phyloP scores from a whole-genome alignment of 1,140 invertebrate genomes.

The Sminthurides bifidus region DNA sequence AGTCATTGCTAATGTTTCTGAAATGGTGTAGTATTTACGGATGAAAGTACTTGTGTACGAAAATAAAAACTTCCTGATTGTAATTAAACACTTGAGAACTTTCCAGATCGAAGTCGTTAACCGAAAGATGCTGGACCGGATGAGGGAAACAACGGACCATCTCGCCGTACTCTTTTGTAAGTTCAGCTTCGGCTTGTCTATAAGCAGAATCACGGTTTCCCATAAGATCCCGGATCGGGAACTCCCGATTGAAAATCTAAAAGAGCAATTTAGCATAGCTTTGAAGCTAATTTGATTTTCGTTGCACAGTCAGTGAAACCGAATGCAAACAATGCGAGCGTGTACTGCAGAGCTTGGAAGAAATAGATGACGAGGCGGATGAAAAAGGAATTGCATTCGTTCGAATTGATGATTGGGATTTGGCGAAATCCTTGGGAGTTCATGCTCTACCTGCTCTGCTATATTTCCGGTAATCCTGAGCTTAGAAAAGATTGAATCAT shows the following conservation, averaged over 20 bases:
- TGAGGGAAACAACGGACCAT: slow-evolving; percentile 77
- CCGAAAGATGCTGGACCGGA: slow-evolving; percentile 83
- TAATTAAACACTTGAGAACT: neutral
- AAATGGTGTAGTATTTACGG: neutral
- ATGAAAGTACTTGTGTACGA: neutral
- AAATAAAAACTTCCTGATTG: neutral
- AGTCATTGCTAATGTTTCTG: neutral
- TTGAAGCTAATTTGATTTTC: no score
- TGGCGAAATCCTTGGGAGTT: slow-evolving; percentile 75
- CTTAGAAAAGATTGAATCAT: neutral
- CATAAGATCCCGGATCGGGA: neutral
- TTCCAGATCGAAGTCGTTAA: slow-evolving; percentile 77
- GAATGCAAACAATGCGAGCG: slow-evolving; percentile 86
- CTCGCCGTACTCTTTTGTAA: slow-evolving; percentile 91
- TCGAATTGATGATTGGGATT: slow-evolving; percentile 73
- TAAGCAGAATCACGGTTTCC: neutral
- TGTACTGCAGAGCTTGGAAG: slow-evolving; percentile 76
- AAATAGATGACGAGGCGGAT: slow-evolving; percentile 76
- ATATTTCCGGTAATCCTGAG: slow-evolving; percentile 24
- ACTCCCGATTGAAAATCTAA: neutral
- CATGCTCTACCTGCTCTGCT: slow-evolving; percentile 58
- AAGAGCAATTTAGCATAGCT: slow-evolving; percentile 5
- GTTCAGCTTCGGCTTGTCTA: slow-evolving; percentile 33
- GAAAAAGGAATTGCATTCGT: slow-evolving; percentile 74
- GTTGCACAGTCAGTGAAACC: slow-evolving; percentile 60